These are phyloP conservation scores for Parapsyche elsis DNA, from an alignment of 1,140 invertebrate species.

Conservation along the genomic window DNA sequence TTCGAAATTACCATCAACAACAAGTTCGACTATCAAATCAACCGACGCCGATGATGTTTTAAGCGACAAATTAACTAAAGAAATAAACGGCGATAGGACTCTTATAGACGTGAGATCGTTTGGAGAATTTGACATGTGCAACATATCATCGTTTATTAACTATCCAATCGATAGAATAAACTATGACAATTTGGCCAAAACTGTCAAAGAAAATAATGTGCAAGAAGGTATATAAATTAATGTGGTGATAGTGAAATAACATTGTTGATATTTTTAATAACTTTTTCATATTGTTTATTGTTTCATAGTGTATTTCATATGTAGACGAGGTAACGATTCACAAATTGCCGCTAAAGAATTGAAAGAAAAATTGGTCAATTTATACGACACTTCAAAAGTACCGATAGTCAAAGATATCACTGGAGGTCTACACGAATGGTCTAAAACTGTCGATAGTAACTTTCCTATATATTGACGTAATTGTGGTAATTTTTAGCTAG, in stretches of 20 bases:
- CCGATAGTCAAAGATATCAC: constrained; percentile 41
- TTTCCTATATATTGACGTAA: constrained; percentile 54
- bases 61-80: not conserved
- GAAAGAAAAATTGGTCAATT: constrained; percentile 19
- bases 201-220: constrained; percentile 39
- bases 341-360: constrained; percentile 44
- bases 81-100: not conserved
- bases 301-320: constrained; percentile 51
- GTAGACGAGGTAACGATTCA: constrained; percentile 53
- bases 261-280: constrained; percentile 24
- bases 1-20: constrained; percentile 6
- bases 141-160: constrained; percentile 46
- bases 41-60: not conserved
- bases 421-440: constrained; percentile 51
- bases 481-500: too few relatives aligned
- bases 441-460: constrained; percentile 45
- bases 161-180: constrained; percentile 40
- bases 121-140: constrained; percentile 52
- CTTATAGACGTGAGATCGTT: constrained; percentile 49
- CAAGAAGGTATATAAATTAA: constrained; percentile 37
- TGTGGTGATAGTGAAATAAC: too few relatives aligned
- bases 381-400: not conserved
- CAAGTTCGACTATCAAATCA: not conserved
- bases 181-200: constrained; percentile 31
- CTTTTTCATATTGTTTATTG: constrained; percentile 10